phyloP scores from a whole-genome alignment of 1,140 invertebrate genomes.

The Drosophila baimaii region DNA sequence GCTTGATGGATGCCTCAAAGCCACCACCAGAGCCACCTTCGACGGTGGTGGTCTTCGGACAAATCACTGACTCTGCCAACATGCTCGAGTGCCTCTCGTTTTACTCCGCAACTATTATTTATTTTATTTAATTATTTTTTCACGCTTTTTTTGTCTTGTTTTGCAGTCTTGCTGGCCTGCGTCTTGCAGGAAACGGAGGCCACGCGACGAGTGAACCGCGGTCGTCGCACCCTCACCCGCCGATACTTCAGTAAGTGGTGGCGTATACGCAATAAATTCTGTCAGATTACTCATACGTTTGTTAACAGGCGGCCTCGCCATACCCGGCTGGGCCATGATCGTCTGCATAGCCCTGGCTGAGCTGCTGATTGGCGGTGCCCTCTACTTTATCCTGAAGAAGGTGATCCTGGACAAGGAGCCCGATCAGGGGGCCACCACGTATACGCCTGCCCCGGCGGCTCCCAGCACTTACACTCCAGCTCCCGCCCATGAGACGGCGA shows the following conservation, averaged over 20 bases:
- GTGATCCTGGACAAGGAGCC: constrained; percentile 85
- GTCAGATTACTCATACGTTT: constrained; percentile 18
- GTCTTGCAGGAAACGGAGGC: constrained; percentile 88
- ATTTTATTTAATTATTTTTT: constrained; percentile 13
- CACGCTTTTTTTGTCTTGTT: constrained; percentile 1
- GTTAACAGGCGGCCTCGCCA: constrained; percentile 86
- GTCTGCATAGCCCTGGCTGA: constrained; percentile 88
- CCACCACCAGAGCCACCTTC: constrained; percentile 36
- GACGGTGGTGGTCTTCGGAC: constrained; percentile 32
- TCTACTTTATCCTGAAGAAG: constrained; percentile 89
- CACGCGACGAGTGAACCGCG: constrained; percentile 89
- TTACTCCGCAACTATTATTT: constrained; percentile 15
- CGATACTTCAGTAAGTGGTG: constrained; percentile 89
- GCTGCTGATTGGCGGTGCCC: constrained; percentile 87
- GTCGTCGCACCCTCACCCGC: constrained; percentile 89
- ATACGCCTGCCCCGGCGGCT: constrained; percentile 60
- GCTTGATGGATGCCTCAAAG: constrained; percentile 59
- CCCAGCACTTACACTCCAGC: constrained; percentile 31
- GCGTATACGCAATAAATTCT: constrained; percentile 14
- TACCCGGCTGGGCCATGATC: constrained; percentile 90
- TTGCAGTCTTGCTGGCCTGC: constrained; percentile 84
- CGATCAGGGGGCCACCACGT: constrained; percentile 70
- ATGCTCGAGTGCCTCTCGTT: constrained; percentile 31
- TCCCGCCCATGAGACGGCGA: constrained; percentile 27
- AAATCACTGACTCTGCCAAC: constrained; percentile 33